These are phyloP conservation scores for Tuberolachnus salignus DNA, from an alignment of 2,888 invertebrate genomes.

Conservation along the genomic window DNA sequence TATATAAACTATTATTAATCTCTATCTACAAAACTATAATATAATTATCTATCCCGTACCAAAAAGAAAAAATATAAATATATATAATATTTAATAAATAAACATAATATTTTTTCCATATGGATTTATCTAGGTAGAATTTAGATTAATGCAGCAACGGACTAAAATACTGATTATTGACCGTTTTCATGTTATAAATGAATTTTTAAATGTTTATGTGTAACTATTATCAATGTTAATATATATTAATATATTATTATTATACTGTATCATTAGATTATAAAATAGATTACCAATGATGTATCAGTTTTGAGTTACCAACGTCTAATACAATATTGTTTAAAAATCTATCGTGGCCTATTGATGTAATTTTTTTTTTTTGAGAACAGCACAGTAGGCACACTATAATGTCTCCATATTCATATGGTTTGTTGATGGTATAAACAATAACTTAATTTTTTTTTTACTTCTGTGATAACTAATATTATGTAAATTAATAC, in stretches of 20 bases:
- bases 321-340: constrained; percentile 46
- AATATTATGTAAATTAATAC: constrained; percentile 50
- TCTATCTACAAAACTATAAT: background rate
- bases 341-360: constrained; percentile 36
- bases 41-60: constrained; percentile 8
- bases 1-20: constrained; percentile 29
- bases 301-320: constrained; percentile 54
- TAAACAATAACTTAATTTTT: constrained; percentile 47
- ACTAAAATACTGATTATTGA: background rate
- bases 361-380: constrained; percentile 37
- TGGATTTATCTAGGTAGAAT: background rate
- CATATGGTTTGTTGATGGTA: constrained; percentile 46
- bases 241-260: constrained; percentile 31
- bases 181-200: background rate
- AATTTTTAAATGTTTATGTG: constrained; percentile 31
- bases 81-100: background rate
- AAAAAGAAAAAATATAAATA: background rate
- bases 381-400: constrained; percentile 26
- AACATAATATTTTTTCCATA: background rate
- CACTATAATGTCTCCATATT: constrained; percentile 47
- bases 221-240: constrained; percentile 43
- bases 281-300: constrained; percentile 40
- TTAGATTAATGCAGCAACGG: background rate
- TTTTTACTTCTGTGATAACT: constrained; percentile 54
- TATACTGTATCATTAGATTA: constrained; percentile 30